Base-by-base conservation (phyloP, 30 jellyfish, hydroid and myxozoan species). In the Mastigias papua region DNA sequence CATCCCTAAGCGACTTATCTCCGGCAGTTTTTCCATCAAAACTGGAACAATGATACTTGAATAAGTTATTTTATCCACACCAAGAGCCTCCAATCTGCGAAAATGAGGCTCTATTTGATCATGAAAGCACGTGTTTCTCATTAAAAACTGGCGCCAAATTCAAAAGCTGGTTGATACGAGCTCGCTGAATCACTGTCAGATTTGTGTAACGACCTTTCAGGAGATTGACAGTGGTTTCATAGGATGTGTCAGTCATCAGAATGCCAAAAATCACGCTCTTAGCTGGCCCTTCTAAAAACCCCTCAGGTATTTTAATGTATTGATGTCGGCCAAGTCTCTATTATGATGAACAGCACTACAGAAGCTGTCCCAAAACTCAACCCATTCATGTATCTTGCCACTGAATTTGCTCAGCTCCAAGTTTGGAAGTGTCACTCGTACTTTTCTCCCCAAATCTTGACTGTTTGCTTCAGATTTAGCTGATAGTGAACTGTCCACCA, bases 1-100 rank as follows among this genome's bases (percentile, higher is more conserved):
- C 86, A 78, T 78, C 64, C 30, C 34, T 0, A 48, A 33, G 7
- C 87, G 34, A 23, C 69, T 25, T 5, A 4, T 20, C 25, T 70
- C 81, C 2, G 93, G 93, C 17, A 84, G 48, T 81, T 84, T 84
- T 34, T 73, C 87, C 86, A 84, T 60, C 15, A 84, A 34, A 19
- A 46, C 60, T 23, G 93, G 87, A n/a, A n/a, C n/a, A n/a, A n/a
- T n/a, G n/a, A n/a, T n/a, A n/a, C n/a, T n/a, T n/a, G n/a, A n/a
- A n/a, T n/a, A n/a, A n/a, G n/a, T n/a, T n/a, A n/a, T n/a, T n/a
- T n/a, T n/a, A n/a, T n/a, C n/a, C n/a, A n/a, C n/a, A n/a, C n/a
- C n/a, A n/a, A n/a, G n/a, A n/a, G n/a, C n/a, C n/a, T n/a, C n/a
- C n/a, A n/a, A n/a, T n/a, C n/a, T n/a, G n/a, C n/a, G n/a, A n/a